These are phyloP conservation scores for Thaleichthys pacificus DNA, from an alignment of 2,797 vertebrate species.

Conservation along the genomic window DNA sequence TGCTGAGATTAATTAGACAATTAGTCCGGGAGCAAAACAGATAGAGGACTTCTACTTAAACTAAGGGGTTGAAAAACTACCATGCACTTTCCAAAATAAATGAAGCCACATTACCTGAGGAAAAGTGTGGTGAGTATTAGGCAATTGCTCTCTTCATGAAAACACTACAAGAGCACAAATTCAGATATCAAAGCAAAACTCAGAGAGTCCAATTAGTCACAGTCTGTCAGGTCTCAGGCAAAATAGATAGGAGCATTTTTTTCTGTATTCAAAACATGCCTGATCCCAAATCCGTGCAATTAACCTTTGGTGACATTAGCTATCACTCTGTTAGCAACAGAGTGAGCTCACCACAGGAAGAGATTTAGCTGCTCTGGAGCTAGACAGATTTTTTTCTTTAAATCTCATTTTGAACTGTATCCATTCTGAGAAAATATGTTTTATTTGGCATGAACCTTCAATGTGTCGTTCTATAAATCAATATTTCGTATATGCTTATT, in stretches of 20 bases:
- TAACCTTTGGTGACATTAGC: conserved; percentile 9
- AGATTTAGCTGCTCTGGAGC: not conserved
- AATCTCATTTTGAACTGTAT: not conserved
- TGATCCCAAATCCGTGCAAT: not conserved
- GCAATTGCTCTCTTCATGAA: not conserved
- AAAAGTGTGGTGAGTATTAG: not conserved
- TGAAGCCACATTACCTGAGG: too few relatives aligned
- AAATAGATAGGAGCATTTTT: not conserved
- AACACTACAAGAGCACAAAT: not conserved
- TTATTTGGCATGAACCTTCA: too few relatives aligned
- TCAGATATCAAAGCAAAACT: conserved; percentile 6
- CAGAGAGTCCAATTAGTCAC: conserved; percentile 1
- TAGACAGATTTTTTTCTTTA: not conserved
- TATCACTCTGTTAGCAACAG: not conserved
- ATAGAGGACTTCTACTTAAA: not conserved
- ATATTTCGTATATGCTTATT: not conserved
- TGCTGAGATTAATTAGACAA: conserved; percentile 14
- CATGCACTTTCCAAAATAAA: not conserved
- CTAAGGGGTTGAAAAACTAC: not conserved
- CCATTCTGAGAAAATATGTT: not conserved
- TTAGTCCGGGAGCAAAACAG: not conserved
- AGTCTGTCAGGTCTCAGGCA: not conserved
- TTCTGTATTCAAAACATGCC: not conserved
- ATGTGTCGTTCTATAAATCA: not conserved
- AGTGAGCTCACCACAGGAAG: not conserved